Evolutionary conservation across 2,888 invertebrate species (phyloP), one percentile per base, ranked within the genome.

Genomic region (Acleris emargana): DNA sequence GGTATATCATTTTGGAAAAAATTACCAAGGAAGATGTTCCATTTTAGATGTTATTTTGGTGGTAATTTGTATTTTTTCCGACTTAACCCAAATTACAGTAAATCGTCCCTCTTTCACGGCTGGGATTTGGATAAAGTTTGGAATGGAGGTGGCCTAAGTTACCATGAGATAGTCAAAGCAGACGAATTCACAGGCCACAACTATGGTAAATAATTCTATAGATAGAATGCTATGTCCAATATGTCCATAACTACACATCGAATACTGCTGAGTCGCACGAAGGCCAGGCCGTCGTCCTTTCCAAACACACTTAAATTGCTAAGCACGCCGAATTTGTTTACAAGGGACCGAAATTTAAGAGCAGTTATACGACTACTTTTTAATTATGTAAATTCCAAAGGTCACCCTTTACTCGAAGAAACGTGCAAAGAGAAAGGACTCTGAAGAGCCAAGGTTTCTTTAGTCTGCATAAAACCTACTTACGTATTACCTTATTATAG

Each of bases 241-340:
- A 43, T 43, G 42, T 11, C 42, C 13, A 42, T n/a, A n/a, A 1
- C 45, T n/a, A 45, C 45, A 45, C 17, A n/a, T 7, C 45, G 17
- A 16, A 17, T 16, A 49, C 17, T 17, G 49, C 18, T 9, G 49
- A 49, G 45, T 17, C 49, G 32, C 9, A 3, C 32, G 38, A 38
- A 13, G 38, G 13, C 38, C 13, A 13, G 38, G 3, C 49, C 20
- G 3, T 13, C 43, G 18, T 55, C 55, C 55, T 55, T 20, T 55
- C 22, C 43, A 55, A 55, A 55, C 55, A 53, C 45, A 55, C 55
- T 43, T 55, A 42, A 55, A 55, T 55, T 43, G n/a, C 55, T 7
- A 22, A 43, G 55, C 55, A 55, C 55, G 55, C 55, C 43, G 20
- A 32, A 9, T 45, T 17, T 55, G 55, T 55, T 55, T 42, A 43